Evolutionary conservation across 2,888 invertebrate species (phyloP), one percentile per base, ranked within the genome.

Genomic region (Drosophila lutescens): DNA sequence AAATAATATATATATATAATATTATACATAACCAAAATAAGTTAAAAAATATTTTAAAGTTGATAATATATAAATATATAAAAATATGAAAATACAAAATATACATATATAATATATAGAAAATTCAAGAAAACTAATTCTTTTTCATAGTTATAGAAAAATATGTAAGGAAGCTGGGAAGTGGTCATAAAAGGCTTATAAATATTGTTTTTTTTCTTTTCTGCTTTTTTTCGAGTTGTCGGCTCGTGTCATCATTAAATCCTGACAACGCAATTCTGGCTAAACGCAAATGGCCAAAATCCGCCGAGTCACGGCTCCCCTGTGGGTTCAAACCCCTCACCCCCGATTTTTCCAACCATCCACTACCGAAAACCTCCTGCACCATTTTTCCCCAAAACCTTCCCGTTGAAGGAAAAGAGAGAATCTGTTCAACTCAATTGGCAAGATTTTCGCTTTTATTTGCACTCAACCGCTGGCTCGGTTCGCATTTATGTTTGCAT

Each of bases 191-290:
- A 46, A 34, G 17, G 53, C 32, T 40, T 46, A 34, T 9, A 66
- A 17, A 44, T 34, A 40, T 46, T 53, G 3, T 23, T 1, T 30
- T 61, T 70, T 68, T 9, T n/a, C 13, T 36, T 58, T 70, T 74
- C 66, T 74, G 56, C 12, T 5, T 62, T 77, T 70, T 70, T 60
- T 17, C 4, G 34, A 15, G 13, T 10, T 17, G 30, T 23, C 51
- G 63, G 26, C 59, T 71, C 53, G 74, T 68, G 74, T 76, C 83
- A 77, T 85, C 80, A 82, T 84, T 82, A 88, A 84, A 80, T 78
- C 78, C 77, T 69, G 78, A 68, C 83, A 79, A 81, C 76, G 82
- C 80, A 86, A 78, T 77, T 88, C 73, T 54, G 62, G 55, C 62
- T 58, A 79, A 80, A 79, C 79, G 59, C 65, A 79, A 86, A 85